Conservation (phyloP, 2,888 invertebrate genomes). For the Dasysyrphus tricinctus region DNA sequence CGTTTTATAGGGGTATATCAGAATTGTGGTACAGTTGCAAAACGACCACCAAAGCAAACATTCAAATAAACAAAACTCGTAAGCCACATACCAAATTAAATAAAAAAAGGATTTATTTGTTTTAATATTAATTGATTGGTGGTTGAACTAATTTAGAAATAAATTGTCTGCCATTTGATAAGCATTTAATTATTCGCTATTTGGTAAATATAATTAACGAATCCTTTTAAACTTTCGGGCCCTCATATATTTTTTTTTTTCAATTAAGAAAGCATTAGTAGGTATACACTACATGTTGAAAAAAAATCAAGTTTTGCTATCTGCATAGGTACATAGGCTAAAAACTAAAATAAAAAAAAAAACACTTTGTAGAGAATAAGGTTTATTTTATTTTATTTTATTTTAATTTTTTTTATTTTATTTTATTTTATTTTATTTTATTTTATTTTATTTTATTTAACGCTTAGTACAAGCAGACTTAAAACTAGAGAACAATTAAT, state of each 20-base stretch:
- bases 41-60: slow-evolving; percentile 45
- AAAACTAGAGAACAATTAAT: too few species aligned
- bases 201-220: slow-evolving; percentile 57
- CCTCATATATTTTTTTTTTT: neutral
- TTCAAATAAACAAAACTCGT: slow-evolving; percentile 43
- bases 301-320: too few species aligned
- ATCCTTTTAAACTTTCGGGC: neutral
- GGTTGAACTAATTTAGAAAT: slow-evolving; percentile 59
- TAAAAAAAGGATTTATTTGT: slow-evolving; percentile 48
- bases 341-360: too few species aligned
- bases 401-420: too few species aligned
- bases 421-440: too few species aligned
- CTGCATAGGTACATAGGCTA: too few species aligned
- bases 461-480: too few species aligned
- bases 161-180: slow-evolving; percentile 40
- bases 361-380: too few species aligned
- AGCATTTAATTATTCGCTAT: slow-evolving; percentile 43
- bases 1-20: neutral
- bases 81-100: slow-evolving; percentile 10
- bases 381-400: too few species aligned
- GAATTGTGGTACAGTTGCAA: slow-evolving; percentile 31
- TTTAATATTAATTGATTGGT: slow-evolving; percentile 71
- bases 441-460: too few species aligned
- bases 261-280: neutral
- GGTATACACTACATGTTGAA: neutral